phyloP scores from a whole-genome alignment of 2,113 vertebrate genomes.

The Seriola rivoliana region DNA sequence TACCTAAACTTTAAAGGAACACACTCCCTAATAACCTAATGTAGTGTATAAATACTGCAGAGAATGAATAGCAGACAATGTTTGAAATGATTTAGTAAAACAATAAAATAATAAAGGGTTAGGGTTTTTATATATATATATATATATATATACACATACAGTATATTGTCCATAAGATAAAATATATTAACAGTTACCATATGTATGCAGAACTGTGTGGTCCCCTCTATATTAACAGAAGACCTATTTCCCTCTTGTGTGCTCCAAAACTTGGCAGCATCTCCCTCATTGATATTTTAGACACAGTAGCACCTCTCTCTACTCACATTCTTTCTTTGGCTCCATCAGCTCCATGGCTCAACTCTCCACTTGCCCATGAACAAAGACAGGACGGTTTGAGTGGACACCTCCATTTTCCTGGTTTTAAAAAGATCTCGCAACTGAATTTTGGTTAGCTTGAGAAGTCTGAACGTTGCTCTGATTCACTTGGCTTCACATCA shows the following conservation, averaged over 20 bases:
- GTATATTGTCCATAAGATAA: not conserved
- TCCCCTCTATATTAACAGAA: slow-evolving; percentile 52
- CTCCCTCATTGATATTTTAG: slow-evolving; percentile 82
- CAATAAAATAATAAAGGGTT: too few species aligned
- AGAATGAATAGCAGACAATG: slow-evolving; percentile 9
- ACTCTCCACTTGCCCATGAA: slow-evolving; percentile 71
- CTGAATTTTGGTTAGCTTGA: slow-evolving; percentile 70
- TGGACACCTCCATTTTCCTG: slow-evolving; percentile 62
- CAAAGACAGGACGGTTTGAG: slow-evolving; percentile 68
- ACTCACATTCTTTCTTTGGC: slow-evolving; percentile 78
- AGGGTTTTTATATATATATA: too few species aligned
- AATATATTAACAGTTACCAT: slow-evolving; percentile 3
- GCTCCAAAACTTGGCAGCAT: slow-evolving; percentile 70
- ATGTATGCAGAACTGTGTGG: slow-evolving; percentile 7
- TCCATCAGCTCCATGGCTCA: slow-evolving; percentile 75
- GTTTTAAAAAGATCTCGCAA: slow-evolving; percentile 67
- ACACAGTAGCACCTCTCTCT: slow-evolving; percentile 78
- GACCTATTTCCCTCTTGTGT: slow-evolving; percentile 53
- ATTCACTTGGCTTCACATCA: slow-evolving; percentile 78
- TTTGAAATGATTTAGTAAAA: not conserved
- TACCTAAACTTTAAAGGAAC: slow-evolving; percentile 54
- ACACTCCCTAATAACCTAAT: slow-evolving; percentile 29
- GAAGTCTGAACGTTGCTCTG: slow-evolving; percentile 73
- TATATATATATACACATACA: too few species aligned
- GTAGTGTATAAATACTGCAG: not conserved